phyloP scores from a whole-genome alignment of 2,113 vertebrate species.

The Platysternon megacephalum region DNA sequence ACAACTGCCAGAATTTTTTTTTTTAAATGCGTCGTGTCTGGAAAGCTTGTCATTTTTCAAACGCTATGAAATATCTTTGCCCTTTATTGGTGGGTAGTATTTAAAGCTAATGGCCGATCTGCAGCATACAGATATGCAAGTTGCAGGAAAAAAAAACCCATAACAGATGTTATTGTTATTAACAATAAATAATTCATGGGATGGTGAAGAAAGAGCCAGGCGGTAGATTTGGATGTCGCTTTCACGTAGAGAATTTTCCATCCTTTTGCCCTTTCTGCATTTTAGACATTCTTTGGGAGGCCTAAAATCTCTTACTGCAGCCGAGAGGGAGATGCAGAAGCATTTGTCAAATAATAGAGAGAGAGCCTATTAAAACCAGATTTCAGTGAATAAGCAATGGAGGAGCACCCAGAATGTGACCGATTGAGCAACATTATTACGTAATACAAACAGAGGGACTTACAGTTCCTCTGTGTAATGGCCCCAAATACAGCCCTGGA shows the following conservation, averaged over 20 bases:
- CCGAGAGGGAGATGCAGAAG: neutral
- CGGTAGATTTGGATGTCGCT: neutral
- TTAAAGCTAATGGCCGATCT: neutral
- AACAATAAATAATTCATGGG: neutral
- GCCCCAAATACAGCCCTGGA: accelerated
- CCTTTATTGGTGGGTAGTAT: accelerated
- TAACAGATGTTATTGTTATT: neutral
- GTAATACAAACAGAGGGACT: neutral
- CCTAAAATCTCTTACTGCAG: constrained; percentile 45
- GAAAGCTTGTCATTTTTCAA: neutral
- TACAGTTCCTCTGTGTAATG: neutral
- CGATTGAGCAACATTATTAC: accelerated
- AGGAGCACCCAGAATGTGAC: accelerated
- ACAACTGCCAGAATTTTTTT: neutral
- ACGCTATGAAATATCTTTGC: neutral
- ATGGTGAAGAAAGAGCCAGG: constrained; percentile 32
- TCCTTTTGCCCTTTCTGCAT: neutral
- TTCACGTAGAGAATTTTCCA: constrained; percentile 19
- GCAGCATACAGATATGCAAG: neutral
- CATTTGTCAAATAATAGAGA: neutral
- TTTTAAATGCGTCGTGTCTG: neutral
- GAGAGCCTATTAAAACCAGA: constrained; percentile 20
- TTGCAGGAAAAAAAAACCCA: neutral
- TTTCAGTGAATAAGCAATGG: neutral
- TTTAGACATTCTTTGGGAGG: constrained; percentile 40